These are phyloP conservation scores for Zeus faber DNA, from an alignment of 2,113 vertebrate genomes.

Conservation along the genomic window DNA sequence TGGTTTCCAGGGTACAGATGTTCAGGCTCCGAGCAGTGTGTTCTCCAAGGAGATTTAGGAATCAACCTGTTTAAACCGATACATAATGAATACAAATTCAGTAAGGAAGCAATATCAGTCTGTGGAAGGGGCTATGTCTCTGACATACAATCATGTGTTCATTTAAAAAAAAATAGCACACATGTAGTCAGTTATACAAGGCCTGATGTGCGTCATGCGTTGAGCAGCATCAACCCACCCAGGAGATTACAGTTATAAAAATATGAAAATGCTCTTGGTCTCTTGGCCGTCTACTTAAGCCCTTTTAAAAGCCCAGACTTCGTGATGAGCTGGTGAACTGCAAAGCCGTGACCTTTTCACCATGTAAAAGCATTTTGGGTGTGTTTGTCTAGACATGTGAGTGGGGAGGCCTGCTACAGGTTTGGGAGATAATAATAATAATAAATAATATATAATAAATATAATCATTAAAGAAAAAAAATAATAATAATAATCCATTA, in stretches of 20 bases:
- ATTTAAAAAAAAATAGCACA: background rate
- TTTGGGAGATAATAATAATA: background rate
- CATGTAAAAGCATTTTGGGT: background rate
- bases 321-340: conserved; percentile 42
- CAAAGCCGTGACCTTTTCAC: conserved; percentile 28
- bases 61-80: conserved; percentile 19
- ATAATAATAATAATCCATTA: no score
- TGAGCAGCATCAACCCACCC: conserved; percentile 13
- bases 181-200: background rate
- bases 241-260: conserved; percentile 52
- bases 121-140: conserved; percentile 5
- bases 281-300: conserved; percentile 42
- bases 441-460: background rate
- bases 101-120: background rate
- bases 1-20: conserved; percentile 56
- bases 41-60: conserved; percentile 36
- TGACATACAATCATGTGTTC: background rate
- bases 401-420: no score
- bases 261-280: conserved; percentile 44
- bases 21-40: conserved; percentile 22
- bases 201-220: conserved; percentile 2
- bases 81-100: conserved; percentile 24
- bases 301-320: conserved; percentile 49
- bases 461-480: no score
- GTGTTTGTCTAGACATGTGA: background rate